These are phyloP conservation scores for Lampris megalopsis DNA, from an alignment of 2,113 vertebrate species.

Conservation along the genomic window DNA sequence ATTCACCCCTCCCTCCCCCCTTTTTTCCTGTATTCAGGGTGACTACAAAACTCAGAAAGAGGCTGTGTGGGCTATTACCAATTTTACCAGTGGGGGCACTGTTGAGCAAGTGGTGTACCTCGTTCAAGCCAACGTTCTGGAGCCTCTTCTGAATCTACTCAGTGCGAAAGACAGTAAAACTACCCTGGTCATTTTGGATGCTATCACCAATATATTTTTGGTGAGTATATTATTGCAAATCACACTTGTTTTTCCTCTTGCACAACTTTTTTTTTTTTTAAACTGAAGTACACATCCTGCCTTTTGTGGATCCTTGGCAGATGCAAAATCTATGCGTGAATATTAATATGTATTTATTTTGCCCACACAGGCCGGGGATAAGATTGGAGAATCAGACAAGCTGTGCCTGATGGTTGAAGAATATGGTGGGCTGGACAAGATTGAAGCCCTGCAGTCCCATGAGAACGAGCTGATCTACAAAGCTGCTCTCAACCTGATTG, in stretches of 20 bases:
- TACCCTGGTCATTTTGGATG: constrained; percentile 94
- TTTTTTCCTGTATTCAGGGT: constrained; percentile 78
- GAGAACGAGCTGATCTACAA: constrained; percentile 95
- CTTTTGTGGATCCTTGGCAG: background rate
- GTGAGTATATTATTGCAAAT: constrained; percentile 72
- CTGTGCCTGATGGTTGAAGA: constrained; percentile 96
- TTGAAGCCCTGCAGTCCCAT: constrained; percentile 93
- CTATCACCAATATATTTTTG: constrained; percentile 93
- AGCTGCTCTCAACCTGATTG: constrained; percentile 90
- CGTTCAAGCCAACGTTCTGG: constrained; percentile 90
- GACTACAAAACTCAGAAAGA: constrained; percentile 99
- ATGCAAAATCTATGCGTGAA: background rate
- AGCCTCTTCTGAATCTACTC: constrained; percentile 90
- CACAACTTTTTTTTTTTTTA: too few relatives aligned
- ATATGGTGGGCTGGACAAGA: constrained; percentile 93
- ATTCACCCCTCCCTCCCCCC: background rate
- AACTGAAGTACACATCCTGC: background rate
- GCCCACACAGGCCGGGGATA: constrained; percentile 89
- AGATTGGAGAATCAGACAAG: constrained; percentile 93
- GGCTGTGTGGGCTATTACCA: constrained; percentile 95
- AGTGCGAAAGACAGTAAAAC: constrained; percentile 93
- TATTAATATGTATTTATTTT: background rate
- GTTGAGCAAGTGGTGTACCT: constrained; percentile 93
- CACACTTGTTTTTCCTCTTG: too few relatives aligned
- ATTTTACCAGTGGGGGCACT: constrained; percentile 96